Evolutionary conservation across 2,797 vertebrate species (phyloP), one percentile per base, ranked within the genome.

Genomic region (Platyrinchus mystaceus): DNA sequence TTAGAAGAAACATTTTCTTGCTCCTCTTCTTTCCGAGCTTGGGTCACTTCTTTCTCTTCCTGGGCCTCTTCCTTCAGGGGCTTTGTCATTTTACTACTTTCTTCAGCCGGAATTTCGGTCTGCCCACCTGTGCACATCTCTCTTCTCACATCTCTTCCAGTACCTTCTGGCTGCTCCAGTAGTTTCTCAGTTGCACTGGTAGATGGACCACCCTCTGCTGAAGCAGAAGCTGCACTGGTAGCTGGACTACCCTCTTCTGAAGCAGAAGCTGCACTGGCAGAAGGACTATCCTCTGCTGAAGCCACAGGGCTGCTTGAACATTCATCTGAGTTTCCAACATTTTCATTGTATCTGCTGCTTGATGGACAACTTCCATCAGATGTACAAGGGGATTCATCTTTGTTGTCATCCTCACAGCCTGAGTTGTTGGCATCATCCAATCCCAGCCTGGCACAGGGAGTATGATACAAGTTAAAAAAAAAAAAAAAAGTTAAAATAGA

Each of bases 391-490:
- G 91, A 91, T 14, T 74, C 91, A 27, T 91, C 95, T 46, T 98
- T 97, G 22, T 73, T 94, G 15, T 95, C 97, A 46, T 97, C 97
- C 1, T 97, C 98, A 3, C 97, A 98, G 15, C 98, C 97, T 1
- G 98, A 98, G 46, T 97, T 98, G 70, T 93, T 96, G 27, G 88
- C 44, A 14, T 98, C 96, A 7, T 98, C 98, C 60, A 98, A 24
- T 23, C 95, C 98, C 24, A 96, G 91, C 98, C 98, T 98, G 90
- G 18, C 18, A 88, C 21, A 93, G 84, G 13, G 18, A 78, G 73
- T 9, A 85, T 4, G 2, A 81, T 32, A 90, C 26, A 50, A 67
- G 75, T 81, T n/a, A n/a, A n/a, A n/a, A n/a, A n/a, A n/a, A n/a
- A n/a, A n/a, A n/a, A n/a, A n/a, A n/a, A n/a, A n/a, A n/a, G n/a